phyloP scores from a whole-genome alignment of 2,888 invertebrate genomes.

The Drosophila meridiana region DNA sequence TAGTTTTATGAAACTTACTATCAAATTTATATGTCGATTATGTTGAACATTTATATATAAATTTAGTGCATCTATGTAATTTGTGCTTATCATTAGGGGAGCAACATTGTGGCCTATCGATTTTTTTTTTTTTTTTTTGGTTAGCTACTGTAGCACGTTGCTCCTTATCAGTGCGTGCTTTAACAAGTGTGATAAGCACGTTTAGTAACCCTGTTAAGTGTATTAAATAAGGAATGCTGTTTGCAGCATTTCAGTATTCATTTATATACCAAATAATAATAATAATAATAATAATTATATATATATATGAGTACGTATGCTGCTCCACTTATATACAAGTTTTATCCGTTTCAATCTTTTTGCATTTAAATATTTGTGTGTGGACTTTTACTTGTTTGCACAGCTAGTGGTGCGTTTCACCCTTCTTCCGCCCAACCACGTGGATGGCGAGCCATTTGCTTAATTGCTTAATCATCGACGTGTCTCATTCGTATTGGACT shows the following conservation, averaged over 20 bases:
- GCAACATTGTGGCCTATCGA: conserved; percentile 23
- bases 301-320: not conserved
- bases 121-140: conserved; percentile 26
- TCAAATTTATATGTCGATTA: not conserved
- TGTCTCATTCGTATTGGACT: conserved; percentile 15
- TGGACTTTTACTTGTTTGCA: conserved; percentile 26
- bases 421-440: not conserved
- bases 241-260: not conserved
- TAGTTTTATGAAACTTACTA: too few relatives aligned
- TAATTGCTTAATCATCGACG: conserved; percentile 45
- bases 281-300: too few relatives aligned
- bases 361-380: conserved; percentile 34
- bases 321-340: conserved; percentile 18
- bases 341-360: conserved; percentile 16
- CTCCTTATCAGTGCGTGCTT: conserved; percentile 27
- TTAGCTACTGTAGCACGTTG: conserved; percentile 37
- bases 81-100: conserved; percentile 5
- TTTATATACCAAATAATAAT: not conserved
- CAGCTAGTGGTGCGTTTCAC: not conserved
- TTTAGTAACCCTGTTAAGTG: conserved; percentile 23
- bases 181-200: conserved; percentile 56
- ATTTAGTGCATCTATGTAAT: not conserved
- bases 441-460: conserved; percentile 37
- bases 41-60: not conserved
- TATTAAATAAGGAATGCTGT: conserved; percentile 10